Evolutionary conservation across 2,888 invertebrate genomes (phyloP).

Genomic region (Phortica okadai): DNA sequence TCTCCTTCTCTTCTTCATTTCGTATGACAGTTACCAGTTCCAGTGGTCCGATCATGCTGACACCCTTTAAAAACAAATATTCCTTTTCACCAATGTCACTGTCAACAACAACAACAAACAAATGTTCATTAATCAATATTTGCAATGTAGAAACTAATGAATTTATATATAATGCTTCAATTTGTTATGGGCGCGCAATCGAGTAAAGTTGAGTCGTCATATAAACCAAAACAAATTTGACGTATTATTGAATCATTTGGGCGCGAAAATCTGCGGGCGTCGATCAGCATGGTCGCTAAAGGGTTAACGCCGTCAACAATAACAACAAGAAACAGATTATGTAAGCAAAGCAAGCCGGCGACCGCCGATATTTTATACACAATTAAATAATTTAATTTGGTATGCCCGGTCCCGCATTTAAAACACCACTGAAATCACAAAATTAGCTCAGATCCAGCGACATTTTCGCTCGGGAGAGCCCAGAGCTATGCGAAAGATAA

Average conservation of each 20-base stretch:
- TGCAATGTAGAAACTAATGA: neutral
- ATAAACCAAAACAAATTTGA: neutral
- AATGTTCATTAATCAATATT: slow-evolving; percentile 17
- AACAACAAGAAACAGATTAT: neutral
- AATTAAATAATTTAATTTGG: neutral
- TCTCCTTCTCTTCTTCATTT: no score
- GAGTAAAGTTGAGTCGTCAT: neutral
- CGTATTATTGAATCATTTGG: neutral
- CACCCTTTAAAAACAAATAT: no score
- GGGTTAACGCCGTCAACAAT: neutral
- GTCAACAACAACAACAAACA: neutral
- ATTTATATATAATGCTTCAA: neutral
- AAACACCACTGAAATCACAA: neutral
- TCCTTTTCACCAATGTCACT: neutral
- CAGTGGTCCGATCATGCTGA: no score
- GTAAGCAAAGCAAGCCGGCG: neutral
- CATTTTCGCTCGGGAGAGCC: neutral
- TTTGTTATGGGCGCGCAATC: neutral
- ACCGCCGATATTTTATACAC: neutral
- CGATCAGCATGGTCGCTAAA: neutral
- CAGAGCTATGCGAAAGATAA: no score
- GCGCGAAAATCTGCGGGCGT: neutral
- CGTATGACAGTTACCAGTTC: no score
- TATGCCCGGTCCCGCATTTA: slow-evolving; percentile 23
- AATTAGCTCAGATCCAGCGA: slow-evolving; percentile 10